A percentile compares a stretch with the other conserved stretches of the same genome.
These are phyloP conservation scores for Tetanocera ferruginea DNA, from an alignment of 2,888 invertebrate genomes.

Conservation along the genomic window DNA sequence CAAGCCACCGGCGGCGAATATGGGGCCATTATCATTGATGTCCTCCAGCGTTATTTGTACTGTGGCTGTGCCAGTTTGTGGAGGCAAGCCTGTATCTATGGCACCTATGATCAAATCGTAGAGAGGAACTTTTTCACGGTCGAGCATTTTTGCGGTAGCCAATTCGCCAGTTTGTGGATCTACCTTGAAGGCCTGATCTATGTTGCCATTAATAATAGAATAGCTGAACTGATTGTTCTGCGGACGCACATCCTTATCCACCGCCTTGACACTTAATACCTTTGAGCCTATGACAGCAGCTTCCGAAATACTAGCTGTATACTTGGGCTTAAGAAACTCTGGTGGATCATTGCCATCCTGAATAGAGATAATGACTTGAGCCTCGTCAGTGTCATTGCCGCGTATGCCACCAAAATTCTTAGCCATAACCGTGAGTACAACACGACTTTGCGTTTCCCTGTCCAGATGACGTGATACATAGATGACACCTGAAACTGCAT, in stretches of 20 bases:
- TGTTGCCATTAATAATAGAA: constrained; percentile 87
- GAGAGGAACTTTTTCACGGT: constrained; percentile 82
- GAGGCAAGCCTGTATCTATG: constrained; percentile 89
- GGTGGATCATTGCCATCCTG: constrained; percentile 98
- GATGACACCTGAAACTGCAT: constrained; percentile 86
- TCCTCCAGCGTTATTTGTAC: constrained; percentile 86
- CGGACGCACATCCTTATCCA: constrained; percentile 91
- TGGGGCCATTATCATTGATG: constrained; percentile 94
- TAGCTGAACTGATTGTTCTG: constrained; percentile 94
- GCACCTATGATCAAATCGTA: constrained; percentile 87
- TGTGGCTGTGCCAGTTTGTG: constrained; percentile 91
- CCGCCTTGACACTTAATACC: constrained; percentile 84
- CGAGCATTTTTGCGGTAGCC: constrained; percentile 81
- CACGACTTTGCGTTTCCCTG: constrained; percentile 89
- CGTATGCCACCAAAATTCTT: constrained; percentile 95
- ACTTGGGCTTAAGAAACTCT: constrained; percentile 84
- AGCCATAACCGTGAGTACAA: constrained; percentile 91
- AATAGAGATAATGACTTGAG: constrained; percentile 92
- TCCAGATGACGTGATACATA: constrained; percentile 86
- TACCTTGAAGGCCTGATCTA: constrained; percentile 86
- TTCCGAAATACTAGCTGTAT: constrained; percentile 86
- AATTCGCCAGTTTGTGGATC: constrained; percentile 89
- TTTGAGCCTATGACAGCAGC: constrained; percentile 81
- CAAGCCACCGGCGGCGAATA: constrained; percentile 80
- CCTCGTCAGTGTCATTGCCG: constrained; percentile 96